Evolutionary conservation across 2,113 vertebrate genomes (phyloP), one percentile per base, ranked within the genome.

Genomic region (Poecilia latipinna): DNA sequence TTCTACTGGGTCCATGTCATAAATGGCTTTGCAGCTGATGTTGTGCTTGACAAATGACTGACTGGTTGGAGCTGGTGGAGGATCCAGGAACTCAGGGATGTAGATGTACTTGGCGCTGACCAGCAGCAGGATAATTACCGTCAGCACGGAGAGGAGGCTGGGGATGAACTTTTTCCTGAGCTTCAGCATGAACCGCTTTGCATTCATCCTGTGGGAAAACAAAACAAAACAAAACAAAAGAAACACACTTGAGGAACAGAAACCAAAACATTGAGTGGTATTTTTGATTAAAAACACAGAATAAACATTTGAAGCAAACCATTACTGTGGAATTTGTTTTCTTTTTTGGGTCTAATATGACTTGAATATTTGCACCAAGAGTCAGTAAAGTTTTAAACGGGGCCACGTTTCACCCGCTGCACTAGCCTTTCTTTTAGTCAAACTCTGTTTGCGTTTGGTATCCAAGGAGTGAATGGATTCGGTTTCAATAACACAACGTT

Each of bases 1-100:
- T 88, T 98, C 97, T 80, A 69, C 75, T 2, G 97, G 97, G 77
- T 98, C 96, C 82, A 96, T 92, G 28, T 98, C 87, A 28, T 97
- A 98, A 84, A 99, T 82, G 22, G 87, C 94, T 0, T 92, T 92
- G 82, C 97, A 99, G 89, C 96, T 95, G 68, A 98, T 91, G 22
- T 92, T 85, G 78, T 95, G 89, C 15, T 75, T 88, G n/a, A 78
- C 61, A 48, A 68, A 29, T 0, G 92, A 89, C 15, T 90, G 93
- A 62, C 88, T 85, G 63, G 90, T 78, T 0, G 85, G 89, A 60
- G 81, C 87, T 0, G 2, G 1, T 17, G 90, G 88, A 35, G 89
- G 89, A 48, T 91, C 76, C 44, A 91, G 78, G 7, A 83, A 83
- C 26, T 95, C 93, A 0, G 94, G 78, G 74, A 96, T 6, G 48